Base-by-base conservation (phyloP, 2,888 invertebrate genomes). In the Uloborus plumipes region DNA sequence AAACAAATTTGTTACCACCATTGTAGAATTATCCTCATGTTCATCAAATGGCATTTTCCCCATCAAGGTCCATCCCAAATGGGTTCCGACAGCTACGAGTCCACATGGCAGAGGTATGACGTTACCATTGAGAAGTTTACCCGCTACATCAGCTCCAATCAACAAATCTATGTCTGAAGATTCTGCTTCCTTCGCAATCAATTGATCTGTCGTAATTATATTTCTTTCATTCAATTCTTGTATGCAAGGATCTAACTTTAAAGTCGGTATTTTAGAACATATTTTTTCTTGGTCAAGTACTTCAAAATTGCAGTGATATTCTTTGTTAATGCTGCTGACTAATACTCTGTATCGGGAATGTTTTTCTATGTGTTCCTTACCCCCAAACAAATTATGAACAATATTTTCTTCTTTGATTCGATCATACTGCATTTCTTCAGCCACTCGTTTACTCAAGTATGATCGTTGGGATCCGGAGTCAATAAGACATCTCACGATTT, bases 241-340 rank as follows among this genome's bases (percentile, higher is more conserved):
- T 3, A 7, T 3, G 6, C 53, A 53, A 3, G 16, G n/a, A 53
- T 53, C 53, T 53, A 53, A 53, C 53, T 53, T 53, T 6, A 53
- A 53, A 53, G 53, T 53, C 6, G 53, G 53, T 53, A 53, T 53
- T n/a, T 53, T 53, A 53, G 53, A 53, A 53, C 53, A 53, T 53
- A 53, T 53, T 53, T n/a, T 53, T 53, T 53, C 53, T n/a, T 53
- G 53, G n/a, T n/a, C 53, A 15, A 53, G 53, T 53, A 53, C 53
- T 53, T 53, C 53, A 53, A 53, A 53, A 53, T 53, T 53, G n/a
- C 53, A 53, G 53, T 53, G 53, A 53, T 53, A 53, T 16, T 53
- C 53, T 53, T n/a, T n/a, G n/a, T n/a, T 53, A 53, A 53, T 53
- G 6, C 53, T 53, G 6, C 53, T 53, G n/a, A 53, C 53, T 53